These are phyloP conservation scores for Saccopteryx bilineata DNA, from an alignment of 2,113 vertebrate species.

Conservation along the genomic window DNA sequence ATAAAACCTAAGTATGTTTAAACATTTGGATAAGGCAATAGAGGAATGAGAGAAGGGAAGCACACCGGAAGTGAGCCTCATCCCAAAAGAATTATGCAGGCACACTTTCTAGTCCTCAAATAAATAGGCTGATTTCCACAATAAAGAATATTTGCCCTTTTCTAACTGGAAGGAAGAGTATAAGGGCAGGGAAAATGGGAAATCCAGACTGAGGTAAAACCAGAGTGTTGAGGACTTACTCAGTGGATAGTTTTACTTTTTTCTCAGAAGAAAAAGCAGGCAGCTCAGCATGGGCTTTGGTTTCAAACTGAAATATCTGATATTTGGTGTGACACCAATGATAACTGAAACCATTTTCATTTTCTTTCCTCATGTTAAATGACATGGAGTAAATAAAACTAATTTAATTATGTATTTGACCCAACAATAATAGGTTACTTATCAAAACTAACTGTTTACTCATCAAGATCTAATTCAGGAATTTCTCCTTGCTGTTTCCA, in stretches of 20 bases:
- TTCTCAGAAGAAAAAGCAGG: neutral
- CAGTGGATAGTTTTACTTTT: neutral
- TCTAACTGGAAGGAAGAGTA: neutral
- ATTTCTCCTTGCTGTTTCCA: neutral
- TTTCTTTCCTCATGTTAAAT: neutral
- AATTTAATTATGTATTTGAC: neutral
- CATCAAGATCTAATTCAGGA: neutral
- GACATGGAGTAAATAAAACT: neutral
- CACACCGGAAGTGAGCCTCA: neutral
- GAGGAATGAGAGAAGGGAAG: neutral
- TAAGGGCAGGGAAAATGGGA: neutral
- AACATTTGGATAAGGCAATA: neutral
- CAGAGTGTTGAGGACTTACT: neutral
- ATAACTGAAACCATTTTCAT: neutral
- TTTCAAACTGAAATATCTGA: neutral
- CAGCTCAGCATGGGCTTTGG: neutral
- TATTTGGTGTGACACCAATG: neutral
- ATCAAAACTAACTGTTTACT: neutral
- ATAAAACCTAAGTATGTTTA: conserved; percentile 20
- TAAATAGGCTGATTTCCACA: neutral
- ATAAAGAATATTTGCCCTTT: neutral
- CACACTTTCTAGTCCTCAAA: neutral
- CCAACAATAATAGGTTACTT: neutral
- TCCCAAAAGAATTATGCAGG: neutral
- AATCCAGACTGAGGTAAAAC: neutral